Evolutionary conservation across 2,888 invertebrate genomes (phyloP).

Genomic region (Synergus umbraculus): DNA sequence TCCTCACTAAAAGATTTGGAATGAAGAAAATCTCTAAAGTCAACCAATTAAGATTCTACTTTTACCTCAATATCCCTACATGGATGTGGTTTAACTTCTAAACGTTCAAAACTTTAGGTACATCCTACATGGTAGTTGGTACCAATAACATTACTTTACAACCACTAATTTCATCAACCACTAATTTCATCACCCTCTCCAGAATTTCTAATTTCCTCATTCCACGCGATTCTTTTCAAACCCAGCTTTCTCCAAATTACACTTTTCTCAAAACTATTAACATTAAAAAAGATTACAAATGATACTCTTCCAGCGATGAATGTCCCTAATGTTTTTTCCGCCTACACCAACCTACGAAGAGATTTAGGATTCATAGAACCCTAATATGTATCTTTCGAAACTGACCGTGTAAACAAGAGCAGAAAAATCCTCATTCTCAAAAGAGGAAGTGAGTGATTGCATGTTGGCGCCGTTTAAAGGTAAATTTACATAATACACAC

Average conservation of each 20-base stretch:
- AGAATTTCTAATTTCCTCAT: not conserved
- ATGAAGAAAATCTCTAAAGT: not conserved
- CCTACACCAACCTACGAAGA: not conserved
- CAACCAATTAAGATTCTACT: not conserved
- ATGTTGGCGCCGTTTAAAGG: conserved; percentile 29
- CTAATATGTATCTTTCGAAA: conserved; percentile 9
- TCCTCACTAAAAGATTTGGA: not conserved
- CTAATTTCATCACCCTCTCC: not conserved
- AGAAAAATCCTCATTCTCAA: not conserved
- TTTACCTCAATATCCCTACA: not conserved
- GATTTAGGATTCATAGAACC: not conserved
- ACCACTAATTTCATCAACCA: too few relatives aligned
- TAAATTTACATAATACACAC: conserved; percentile 37
- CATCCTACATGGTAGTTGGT: too few relatives aligned
- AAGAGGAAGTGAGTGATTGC: not conserved
- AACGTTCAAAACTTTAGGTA: too few relatives aligned
- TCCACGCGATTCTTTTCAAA: not conserved
- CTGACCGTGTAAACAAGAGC: conserved; percentile 6
- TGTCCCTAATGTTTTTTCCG: not conserved
- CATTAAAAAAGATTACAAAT: not conserved
- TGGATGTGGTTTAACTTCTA: too few relatives aligned
- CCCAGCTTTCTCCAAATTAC: not conserved
- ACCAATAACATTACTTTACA: too few relatives aligned
- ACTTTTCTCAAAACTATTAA: not conserved
- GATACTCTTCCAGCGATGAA: not conserved